Evolutionary conservation across 2,888 invertebrate genomes (phyloP).

Genomic region (Podotricha telesiphe): DNA sequence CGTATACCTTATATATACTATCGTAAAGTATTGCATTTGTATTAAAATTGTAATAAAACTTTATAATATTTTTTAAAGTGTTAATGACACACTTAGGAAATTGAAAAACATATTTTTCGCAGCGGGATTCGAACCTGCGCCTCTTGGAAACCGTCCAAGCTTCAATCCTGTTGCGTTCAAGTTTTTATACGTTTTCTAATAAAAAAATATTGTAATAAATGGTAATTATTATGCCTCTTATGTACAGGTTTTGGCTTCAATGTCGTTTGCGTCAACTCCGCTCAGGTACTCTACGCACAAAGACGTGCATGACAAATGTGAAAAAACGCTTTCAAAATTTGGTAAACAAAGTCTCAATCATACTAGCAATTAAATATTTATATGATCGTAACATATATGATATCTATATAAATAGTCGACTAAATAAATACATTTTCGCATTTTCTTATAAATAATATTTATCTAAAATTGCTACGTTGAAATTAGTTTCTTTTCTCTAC

Average conservation of each 20-base stretch:
- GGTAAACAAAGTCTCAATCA: constrained; percentile 1
- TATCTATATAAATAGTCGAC: not conserved
- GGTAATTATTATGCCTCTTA: not conserved
- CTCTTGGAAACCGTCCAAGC: too few species aligned
- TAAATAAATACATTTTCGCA: constrained; percentile 2
- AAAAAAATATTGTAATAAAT: not conserved
- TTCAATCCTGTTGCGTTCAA: too few species aligned
- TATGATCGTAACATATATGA: too few species aligned
- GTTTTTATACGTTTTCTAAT: too few species aligned
- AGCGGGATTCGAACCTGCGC: too few species aligned
- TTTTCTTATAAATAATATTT: constrained; percentile 2
- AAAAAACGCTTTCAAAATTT: not conserved
- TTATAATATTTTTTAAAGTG: too few species aligned
- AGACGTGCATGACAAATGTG: not conserved
- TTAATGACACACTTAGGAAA: too few species aligned
- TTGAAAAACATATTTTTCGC: too few species aligned
- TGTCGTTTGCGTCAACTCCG: not conserved
- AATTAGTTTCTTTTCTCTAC: constrained; percentile 42
- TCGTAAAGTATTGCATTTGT: too few species aligned
- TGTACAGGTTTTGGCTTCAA: constrained; percentile 1
- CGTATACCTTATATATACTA: not conserved
- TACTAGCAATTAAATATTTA: not conserved
- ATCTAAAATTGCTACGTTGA: constrained; percentile 4
- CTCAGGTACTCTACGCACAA: not conserved
- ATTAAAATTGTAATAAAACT: too few species aligned